Evolutionary conservation across 2,113 vertebrate species (phyloP).

Genomic region (Synchiropus splendidus): DNA sequence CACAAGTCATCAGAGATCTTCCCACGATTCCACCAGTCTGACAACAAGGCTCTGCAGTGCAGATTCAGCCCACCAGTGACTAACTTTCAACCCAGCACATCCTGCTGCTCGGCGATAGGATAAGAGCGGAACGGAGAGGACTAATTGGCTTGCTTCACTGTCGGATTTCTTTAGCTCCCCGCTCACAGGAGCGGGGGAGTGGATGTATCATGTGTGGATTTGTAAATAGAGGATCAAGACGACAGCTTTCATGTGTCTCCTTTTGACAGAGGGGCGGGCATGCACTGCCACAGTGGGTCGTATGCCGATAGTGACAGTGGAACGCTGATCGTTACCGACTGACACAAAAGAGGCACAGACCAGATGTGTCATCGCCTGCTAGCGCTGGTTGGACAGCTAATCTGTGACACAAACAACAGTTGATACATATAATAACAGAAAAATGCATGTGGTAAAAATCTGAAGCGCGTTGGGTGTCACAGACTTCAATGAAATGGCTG

Average conservation of each 20-base stretch:
- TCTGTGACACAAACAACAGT: slow-evolving; percentile 6
- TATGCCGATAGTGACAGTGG: slow-evolving; percentile 4
- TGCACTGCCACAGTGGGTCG: slow-evolving; percentile 1
- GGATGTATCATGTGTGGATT: slow-evolving; percentile 30
- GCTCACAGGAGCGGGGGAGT: slow-evolving; percentile 12
- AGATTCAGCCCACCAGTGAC: slow-evolving; percentile 31
- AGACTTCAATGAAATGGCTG: slow-evolving; percentile 14
- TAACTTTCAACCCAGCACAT: slow-evolving; percentile 29
- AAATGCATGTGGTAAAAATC: background rate
- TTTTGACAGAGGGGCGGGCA: slow-evolving; percentile 13
- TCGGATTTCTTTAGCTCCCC: slow-evolving; percentile 31
- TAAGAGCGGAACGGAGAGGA: slow-evolving; percentile 40
- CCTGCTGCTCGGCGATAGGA: slow-evolving; percentile 41
- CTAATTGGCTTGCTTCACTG: slow-evolving; percentile 59
- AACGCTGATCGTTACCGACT: slow-evolving; percentile 26
- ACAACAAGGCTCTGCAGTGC: slow-evolving; percentile 26
- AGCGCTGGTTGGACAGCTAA: slow-evolving; percentile 3
- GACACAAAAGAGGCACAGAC: slow-evolving; percentile 8
- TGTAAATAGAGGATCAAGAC: slow-evolving; percentile 51
- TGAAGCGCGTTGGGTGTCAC: slow-evolving; percentile 1
- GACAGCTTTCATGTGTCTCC: slow-evolving; percentile 28
- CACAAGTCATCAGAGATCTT: slow-evolving; percentile 29
- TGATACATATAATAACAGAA: background rate
- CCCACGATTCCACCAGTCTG: slow-evolving; percentile 17
- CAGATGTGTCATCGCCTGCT: slow-evolving; percentile 15